A percentile compares a stretch with the other conserved stretches of the same genome.
Evolutionary conservation across 2,888 invertebrate genomes (phyloP).

Genomic region (Drosophila subquinaria): DNA sequence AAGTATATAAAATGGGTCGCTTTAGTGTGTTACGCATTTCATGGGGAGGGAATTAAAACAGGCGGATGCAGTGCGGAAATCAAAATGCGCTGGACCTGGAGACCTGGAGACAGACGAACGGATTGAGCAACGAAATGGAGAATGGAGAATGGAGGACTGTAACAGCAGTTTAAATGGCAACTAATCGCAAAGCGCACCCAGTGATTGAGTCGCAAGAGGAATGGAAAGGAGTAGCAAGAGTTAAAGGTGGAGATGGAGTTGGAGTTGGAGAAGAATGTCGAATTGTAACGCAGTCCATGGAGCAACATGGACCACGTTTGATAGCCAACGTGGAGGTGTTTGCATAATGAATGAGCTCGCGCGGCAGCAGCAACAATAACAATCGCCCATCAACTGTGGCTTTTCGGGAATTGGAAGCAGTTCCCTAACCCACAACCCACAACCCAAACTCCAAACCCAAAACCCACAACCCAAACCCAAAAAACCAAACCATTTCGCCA

Average conservation of each 20-base stretch:
- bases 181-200: slow-evolving; percentile 69
- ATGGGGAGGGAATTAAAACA: slow-evolving; percentile 68
- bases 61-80: slow-evolving; percentile 77
- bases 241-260: neutral
- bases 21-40: slow-evolving; percentile 4
- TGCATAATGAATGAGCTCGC: slow-evolving; percentile 76
- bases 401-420: slow-evolving; percentile 41
- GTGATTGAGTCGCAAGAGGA: neutral
- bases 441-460: neutral
- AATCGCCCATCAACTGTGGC: slow-evolving; percentile 61
- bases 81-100: slow-evolving; percentile 65
- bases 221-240: neutral
- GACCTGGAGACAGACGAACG: slow-evolving; percentile 26
- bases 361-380: slow-evolving; percentile 40
- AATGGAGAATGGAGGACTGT: slow-evolving; percentile 29
- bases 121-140: neutral
- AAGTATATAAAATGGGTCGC: slow-evolving; percentile 25
- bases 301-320: slow-evolving; percentile 28
- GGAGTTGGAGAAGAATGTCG: neutral
- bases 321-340: slow-evolving; percentile 70
- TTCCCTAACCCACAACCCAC: neutral
- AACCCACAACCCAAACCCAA: neutral
- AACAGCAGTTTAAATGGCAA: slow-evolving; percentile 80
- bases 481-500: slow-evolving; percentile 20
- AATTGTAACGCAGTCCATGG: neutral